A percentile compares a stretch with the other conserved stretches of the same genome.
Conservation (phyloP, 1,140 invertebrate species). For the Lucilia sericata region DNA sequence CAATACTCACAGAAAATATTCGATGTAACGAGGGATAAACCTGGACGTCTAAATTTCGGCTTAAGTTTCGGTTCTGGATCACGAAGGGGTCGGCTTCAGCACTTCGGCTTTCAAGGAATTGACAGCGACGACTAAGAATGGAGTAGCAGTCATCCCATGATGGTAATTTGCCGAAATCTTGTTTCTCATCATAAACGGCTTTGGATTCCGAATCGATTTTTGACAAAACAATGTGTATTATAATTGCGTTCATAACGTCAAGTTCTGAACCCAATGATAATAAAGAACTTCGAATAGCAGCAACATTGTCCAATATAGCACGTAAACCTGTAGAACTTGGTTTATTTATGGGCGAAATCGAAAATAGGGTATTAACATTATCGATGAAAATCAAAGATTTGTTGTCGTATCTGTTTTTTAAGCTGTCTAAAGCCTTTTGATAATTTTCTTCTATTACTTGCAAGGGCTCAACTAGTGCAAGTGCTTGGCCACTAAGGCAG, state of each 20-base stretch:
- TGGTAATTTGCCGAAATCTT: slow-evolving; percentile 11
- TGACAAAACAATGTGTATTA: slow-evolving; percentile 28
- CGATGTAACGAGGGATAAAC: neutral
- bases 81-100: neutral
- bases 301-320: neutral
- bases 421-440: slow-evolving; percentile 34
- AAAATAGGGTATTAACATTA: neutral
- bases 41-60: neutral
- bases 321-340: neutral
- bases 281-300: neutral
- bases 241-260: slow-evolving; percentile 38
- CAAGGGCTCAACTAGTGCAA: slow-evolving; percentile 4
- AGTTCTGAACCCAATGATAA: neutral
- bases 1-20: neutral
- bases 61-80: neutral
- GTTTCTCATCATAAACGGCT: slow-evolving; percentile 11
- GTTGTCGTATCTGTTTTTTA: slow-evolving; percentile 45
- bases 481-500: slow-evolving; percentile 31
- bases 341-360: neutral
- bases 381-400: slow-evolving; percentile 45
- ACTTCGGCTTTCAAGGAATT: slow-evolving; percentile 27
- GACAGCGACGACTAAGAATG: slow-evolving; percentile 30
- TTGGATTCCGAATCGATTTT: slow-evolving; percentile 26
- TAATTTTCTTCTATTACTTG: slow-evolving; percentile 47
- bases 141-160: slow-evolving; percentile 30